Percentiles rank a stretch among this genome's conserved stretches.
These are phyloP conservation scores for Drosophila pachea DNA, from an alignment of 1,140 invertebrate species.

Conservation along the genomic window DNA sequence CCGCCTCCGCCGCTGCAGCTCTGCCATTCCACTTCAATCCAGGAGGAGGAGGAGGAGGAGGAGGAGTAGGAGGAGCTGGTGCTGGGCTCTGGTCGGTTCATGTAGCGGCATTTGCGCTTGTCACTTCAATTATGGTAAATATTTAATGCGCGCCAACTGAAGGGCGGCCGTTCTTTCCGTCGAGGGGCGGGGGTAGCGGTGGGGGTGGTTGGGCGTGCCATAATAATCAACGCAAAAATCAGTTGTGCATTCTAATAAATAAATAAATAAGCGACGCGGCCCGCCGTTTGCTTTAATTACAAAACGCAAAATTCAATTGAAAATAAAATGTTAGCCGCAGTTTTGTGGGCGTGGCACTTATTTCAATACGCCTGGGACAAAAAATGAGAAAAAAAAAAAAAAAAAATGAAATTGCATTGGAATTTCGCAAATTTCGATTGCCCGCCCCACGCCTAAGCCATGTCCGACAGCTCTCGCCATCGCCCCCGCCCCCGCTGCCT, in stretches of 20 bases:
- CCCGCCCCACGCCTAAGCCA: constrained; percentile 1
- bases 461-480: constrained; percentile 44
- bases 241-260: constrained; percentile 74
- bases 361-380: constrained; percentile 22
- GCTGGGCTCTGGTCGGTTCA: constrained; percentile 37
- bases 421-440: constrained; percentile 65
- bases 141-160: constrained; percentile 60
- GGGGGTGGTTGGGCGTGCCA: constrained; percentile 38
- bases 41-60: too few relatives aligned
- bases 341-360: constrained; percentile 29
- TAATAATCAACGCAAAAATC: constrained; percentile 73
- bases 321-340: constrained; percentile 69
- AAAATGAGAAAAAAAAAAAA: too few relatives aligned
- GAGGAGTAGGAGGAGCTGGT: too few relatives aligned
- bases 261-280: constrained; percentile 48
- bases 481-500: too few relatives aligned
- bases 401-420: constrained; percentile 64
- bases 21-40: too few relatives aligned
- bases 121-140: constrained; percentile 77
- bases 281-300: constrained; percentile 74
- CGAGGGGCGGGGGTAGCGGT: background rate
- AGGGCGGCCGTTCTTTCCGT: background rate
- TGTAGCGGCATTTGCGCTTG: constrained; percentile 75
- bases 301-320: constrained; percentile 72
- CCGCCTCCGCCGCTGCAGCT: constrained; percentile 1